Evolutionary conservation across 2,888 invertebrate genomes (phyloP).

Genomic region (Lampropteryx suffumata): DNA sequence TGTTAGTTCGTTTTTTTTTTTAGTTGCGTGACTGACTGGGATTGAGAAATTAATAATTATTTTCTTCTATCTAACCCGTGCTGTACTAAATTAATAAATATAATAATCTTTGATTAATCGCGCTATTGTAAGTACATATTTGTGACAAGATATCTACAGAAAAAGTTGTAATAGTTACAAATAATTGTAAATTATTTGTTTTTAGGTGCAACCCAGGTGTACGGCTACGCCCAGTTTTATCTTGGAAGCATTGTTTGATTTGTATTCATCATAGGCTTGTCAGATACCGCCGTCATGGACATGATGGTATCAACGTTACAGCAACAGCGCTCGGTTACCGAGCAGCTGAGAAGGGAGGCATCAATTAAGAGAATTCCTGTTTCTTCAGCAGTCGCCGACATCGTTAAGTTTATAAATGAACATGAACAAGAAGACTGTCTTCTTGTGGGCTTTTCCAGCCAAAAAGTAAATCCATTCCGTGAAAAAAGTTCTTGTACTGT

Average conservation of each 20-base stretch:
- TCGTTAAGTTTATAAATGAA: slow-evolving; percentile 94
- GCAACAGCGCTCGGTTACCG: slow-evolving; percentile 96
- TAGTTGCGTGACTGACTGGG: too few relatives aligned
- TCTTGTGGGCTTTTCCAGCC: slow-evolving; percentile 95
- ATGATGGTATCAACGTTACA: slow-evolving; percentile 97
- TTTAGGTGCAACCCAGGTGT: slow-evolving; percentile 39
- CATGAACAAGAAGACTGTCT: slow-evolving; percentile 97
- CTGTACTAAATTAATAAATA: too few relatives aligned
- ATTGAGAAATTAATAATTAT: too few relatives aligned
- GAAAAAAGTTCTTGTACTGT: slow-evolving; percentile 95
- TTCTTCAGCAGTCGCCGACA: slow-evolving; percentile 95
- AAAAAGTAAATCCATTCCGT: slow-evolving; percentile 97
- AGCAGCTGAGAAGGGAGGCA: slow-evolving; percentile 96
- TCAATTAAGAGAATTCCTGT: slow-evolving; percentile 93
- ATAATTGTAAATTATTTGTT: slow-evolving; percentile 20
- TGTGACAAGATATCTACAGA: too few relatives aligned
- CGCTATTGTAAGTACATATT: too few relatives aligned
- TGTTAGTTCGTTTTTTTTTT: too few relatives aligned
- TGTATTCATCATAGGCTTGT: slow-evolving; percentile 91
- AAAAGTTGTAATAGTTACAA: too few relatives aligned
- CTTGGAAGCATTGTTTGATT: slow-evolving; percentile 58
- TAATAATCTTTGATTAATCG: too few relatives aligned
- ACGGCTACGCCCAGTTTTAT: slow-evolving; percentile 76
- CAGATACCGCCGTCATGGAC: slow-evolving; percentile 94
- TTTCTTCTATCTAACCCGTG: too few relatives aligned